Evolutionary conservation across 2,113 vertebrate species (phyloP), one percentile per base, ranked within the genome.

Genomic region (Notothenia coriiceps): DNA sequence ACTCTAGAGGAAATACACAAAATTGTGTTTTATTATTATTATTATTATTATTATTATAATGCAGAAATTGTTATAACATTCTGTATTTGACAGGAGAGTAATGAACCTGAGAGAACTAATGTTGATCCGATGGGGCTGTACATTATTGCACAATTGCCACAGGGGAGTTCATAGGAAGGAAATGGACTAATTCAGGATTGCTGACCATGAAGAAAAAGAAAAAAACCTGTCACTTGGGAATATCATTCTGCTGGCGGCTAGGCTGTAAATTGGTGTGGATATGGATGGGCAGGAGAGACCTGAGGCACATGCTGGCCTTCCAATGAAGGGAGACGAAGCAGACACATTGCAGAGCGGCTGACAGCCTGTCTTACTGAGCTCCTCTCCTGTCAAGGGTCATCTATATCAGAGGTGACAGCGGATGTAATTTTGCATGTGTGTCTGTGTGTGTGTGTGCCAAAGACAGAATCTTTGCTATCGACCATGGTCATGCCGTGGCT

Each of bases 231-330:
- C 90, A 92, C 56, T 86, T 68, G 67, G 80, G 79, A 86, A 85
- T 74, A 68, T 78, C 70, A 57, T 68, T 81, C 55, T 72, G 72
- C 83, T 71, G 65, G 80, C 78, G 79, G 68, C 44, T 17, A 15
- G 65, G 62, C 69, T 85, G 77, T 79, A 92, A 93, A 92, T 89
- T 90, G 80, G 72, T 75, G 82, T 61, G 71, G 77, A 88, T 86
- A 77, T 69, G 73, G 86, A 88, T 35, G 80, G 74, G 86, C 82
- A 85, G 83, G 74, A 69, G 72, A 85, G 90, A 92, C 87, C 90
- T 76, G 61, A 86, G 89, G 86, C 90, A 86, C 90, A 89, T 89
- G 93, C 68, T 88, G 88, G 82, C 86, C 90, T 70, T 91, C 86
- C 87, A 75, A 46, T 74, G 70, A 86, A 68, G 47, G 50, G 25